Evolutionary conservation across 2,888 invertebrate genomes (phyloP), one percentile per base, ranked within the genome.

Genomic region (Pristionchus arcanus): DNA sequence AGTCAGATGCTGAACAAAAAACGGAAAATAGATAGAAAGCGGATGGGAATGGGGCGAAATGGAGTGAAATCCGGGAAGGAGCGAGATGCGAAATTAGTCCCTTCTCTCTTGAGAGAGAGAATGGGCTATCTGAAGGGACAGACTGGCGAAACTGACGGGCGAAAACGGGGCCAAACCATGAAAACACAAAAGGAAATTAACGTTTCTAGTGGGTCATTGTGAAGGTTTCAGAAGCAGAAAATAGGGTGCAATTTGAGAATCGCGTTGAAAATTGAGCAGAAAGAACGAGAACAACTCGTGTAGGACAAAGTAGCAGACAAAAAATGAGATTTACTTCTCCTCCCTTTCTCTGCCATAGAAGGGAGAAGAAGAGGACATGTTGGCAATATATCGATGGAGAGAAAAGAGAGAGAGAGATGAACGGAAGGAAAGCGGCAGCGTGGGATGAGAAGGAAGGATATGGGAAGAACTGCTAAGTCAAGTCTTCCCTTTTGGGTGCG

Each of bases 381-480:
- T 81, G 81, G 49, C 81, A 81, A 81, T 81, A 81, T 81, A 81
- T 81, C 81, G 81, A 81, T 81, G 49, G 81, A 25, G 25, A 25
- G 28, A 25, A 85, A 55, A 49, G 25, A 31, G 85, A 68, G 87
- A 28, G 68, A 66, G 85, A 59, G 42, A 37, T 42, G 66, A 53
- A 86, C 37, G 53, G 66, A 86, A 53, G 53, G 13, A n/a, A n/a
- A n/a, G n/a, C n/a, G n/a, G n/a, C n/a, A 25, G 85, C 25, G 87
- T 53, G 55, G 53, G 53, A 49, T 49, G 42, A 87, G 87, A 87
- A 53, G 53, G 71, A 87, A 31, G 28, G 87, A 87, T 53, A 13
- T 59, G 84, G n/a, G n/a, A 49, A 85, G 34, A 59, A n/a, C 25
- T n/a, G 63, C 25, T 63, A 63, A 63, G 21, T 25, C 63, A 63